Percentiles rank a stretch among this genome's conserved stretches.
phyloP scores from a whole-genome alignment of 2,888 invertebrate genomes.

The Macrophya annulata region DNA sequence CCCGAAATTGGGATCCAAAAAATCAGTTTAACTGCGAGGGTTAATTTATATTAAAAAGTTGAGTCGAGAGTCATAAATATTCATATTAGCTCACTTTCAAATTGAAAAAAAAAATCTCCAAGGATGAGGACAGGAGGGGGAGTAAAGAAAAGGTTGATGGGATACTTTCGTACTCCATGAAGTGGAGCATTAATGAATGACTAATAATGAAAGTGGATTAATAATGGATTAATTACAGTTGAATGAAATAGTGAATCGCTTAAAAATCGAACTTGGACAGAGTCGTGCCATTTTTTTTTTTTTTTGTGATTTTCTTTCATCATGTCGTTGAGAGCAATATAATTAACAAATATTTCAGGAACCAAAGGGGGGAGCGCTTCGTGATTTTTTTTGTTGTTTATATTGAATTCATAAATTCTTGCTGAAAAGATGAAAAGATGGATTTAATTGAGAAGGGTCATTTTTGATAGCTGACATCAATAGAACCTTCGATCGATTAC shows the following conservation, averaged over 20 bases:
- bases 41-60: slow-evolving; percentile 53
- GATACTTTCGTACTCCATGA: not conserved
- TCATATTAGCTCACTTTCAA: slow-evolving; percentile 38
- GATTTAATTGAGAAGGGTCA: not conserved
- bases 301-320: not conserved
- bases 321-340: not conserved
- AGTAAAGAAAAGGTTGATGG: not conserved
- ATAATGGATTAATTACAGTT: slow-evolving; percentile 34
- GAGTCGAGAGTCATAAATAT: slow-evolving; percentile 47
- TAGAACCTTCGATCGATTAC: not conserved
- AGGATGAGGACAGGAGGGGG: slow-evolving; percentile 14
- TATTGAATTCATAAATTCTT: not conserved
- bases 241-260: slow-evolving; percentile 48
- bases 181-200: slow-evolving; percentile 16
- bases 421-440: slow-evolving; percentile 4
- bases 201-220: not conserved
- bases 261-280: not conserved
- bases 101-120: slow-evolving; percentile 42
- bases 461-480: not conserved
- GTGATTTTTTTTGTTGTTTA: not conserved
- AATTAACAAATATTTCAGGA: not conserved
- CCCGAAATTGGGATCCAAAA: slow-evolving; percentile 15
- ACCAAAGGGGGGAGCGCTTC: not conserved
- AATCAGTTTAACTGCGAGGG: slow-evolving; percentile 49
- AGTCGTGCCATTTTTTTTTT: not conserved